Evolutionary conservation across 2,113 vertebrate genomes (phyloP).

Genomic region (Carassius carassius): DNA sequence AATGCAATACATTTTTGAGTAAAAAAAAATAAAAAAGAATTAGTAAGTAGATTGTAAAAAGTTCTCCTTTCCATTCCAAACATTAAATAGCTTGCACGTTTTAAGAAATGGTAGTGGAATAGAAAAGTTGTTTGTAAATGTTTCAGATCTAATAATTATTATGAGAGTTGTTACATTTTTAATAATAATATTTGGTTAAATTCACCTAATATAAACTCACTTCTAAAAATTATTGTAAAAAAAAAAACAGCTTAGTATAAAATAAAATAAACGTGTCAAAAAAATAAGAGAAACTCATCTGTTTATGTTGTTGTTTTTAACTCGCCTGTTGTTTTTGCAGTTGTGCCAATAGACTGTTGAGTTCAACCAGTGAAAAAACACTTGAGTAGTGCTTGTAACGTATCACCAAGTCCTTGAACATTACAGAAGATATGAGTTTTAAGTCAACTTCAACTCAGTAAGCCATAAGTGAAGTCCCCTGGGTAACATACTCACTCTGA

Average conservation of each 20-base stretch:
- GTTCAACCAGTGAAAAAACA: not conserved
- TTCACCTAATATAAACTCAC: too few species aligned
- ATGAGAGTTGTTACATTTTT: too few species aligned
- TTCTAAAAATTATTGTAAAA: not conserved
- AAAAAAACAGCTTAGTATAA: not conserved
- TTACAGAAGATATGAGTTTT: not conserved
- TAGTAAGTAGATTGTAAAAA: too few species aligned
- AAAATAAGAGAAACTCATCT: too few species aligned
- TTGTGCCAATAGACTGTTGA: too few species aligned
- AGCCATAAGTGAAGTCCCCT: constrained; percentile 1
- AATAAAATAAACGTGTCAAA: too few species aligned
- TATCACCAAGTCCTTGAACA: not conserved
- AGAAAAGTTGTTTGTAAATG: not conserved
- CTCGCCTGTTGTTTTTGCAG: not conserved
- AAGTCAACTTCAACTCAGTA: not conserved
- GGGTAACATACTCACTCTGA: not conserved
- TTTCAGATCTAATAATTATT: too few species aligned
- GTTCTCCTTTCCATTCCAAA: too few species aligned
- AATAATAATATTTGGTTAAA: too few species aligned
- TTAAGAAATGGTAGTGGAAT: not conserved
- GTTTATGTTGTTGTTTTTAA: not conserved
- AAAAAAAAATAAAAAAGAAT: too few species aligned
- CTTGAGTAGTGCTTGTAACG: not conserved
- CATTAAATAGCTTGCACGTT: not conserved
- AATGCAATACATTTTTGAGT: not conserved